Conservation (phyloP, 2,113 vertebrate species). For the Scomber colias region DNA sequence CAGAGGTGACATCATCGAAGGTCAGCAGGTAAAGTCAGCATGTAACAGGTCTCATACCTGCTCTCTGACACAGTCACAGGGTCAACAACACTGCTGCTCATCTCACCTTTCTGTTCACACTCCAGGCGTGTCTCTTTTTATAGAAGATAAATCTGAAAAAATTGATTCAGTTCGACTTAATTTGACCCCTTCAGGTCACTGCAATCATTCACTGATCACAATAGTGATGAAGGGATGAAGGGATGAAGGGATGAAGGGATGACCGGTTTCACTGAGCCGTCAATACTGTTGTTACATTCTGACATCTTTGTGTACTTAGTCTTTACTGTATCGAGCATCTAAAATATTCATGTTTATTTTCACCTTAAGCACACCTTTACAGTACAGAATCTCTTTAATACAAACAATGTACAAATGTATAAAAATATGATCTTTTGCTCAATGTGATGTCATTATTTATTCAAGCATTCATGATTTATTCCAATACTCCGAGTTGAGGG, state of each 20-base stretch:
- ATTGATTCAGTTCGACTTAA: neutral
- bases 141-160: neutral
- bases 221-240: neutral
- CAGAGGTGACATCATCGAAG: slow-evolving; percentile 21
- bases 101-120: slow-evolving; percentile 25
- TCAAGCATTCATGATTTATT: neutral
- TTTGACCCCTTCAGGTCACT: slow-evolving; percentile 3
- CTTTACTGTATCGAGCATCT: no score
- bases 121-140: neutral
- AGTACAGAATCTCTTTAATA: no score
- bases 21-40: slow-evolving; percentile 18
- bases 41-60: slow-evolving; percentile 18
- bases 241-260: neutral
- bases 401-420: no score
- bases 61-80: neutral
- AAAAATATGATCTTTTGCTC: neutral
- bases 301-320: neutral
- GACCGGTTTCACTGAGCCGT: neutral
- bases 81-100: slow-evolving; percentile 7
- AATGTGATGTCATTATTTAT: neutral
- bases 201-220: slow-evolving; percentile 29
- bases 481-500: neutral
- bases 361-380: no score
- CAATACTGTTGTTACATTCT: neutral
- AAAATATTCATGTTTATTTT: no score